phyloP scores from a whole-genome alignment of 2,797 vertebrate species.

The Peromyscus melanophrys region DNA sequence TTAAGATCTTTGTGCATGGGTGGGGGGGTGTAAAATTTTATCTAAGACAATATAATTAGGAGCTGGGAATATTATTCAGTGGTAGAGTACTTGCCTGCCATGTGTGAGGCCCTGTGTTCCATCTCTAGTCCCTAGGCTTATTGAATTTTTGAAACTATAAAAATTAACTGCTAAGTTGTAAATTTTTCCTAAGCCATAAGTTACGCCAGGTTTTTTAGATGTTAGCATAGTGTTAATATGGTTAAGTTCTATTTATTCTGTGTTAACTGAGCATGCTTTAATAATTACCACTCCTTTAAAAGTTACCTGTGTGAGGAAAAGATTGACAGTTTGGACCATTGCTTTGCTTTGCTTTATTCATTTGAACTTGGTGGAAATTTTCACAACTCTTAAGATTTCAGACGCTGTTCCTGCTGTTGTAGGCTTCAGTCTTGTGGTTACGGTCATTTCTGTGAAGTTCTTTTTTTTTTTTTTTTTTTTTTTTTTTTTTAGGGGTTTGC shows the following conservation, averaged over 20 bases:
- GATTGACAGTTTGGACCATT: neutral
- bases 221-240: neutral
- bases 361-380: conserved; percentile 61
- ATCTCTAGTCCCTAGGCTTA: neutral
- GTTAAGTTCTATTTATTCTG: conserved; percentile 44
- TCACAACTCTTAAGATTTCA: neutral
- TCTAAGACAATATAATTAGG: conserved; percentile 20
- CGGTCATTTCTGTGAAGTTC: neutral
- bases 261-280: conserved; percentile 44
- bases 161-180: conserved; percentile 40
- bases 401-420: neutral
- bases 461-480: too few species aligned
- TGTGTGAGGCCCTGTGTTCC: neutral
- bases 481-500: too few species aligned
- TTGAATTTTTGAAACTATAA: conserved; percentile 33
- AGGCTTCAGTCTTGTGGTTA: conserved; percentile 41
- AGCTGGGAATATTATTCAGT: neutral
- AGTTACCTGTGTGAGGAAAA: neutral
- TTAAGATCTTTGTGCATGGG: neutral
- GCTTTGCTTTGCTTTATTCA: conserved; percentile 33
- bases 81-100: neutral
- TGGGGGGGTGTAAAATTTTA: conserved; percentile 6
- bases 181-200: conserved; percentile 45
- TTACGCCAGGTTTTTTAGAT: conserved; percentile 6
- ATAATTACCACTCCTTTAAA: conserved; percentile 50